Evolutionary conservation across 1,140 invertebrate genomes (phyloP).

Genomic region (Luehdorfia chinensis): DNA sequence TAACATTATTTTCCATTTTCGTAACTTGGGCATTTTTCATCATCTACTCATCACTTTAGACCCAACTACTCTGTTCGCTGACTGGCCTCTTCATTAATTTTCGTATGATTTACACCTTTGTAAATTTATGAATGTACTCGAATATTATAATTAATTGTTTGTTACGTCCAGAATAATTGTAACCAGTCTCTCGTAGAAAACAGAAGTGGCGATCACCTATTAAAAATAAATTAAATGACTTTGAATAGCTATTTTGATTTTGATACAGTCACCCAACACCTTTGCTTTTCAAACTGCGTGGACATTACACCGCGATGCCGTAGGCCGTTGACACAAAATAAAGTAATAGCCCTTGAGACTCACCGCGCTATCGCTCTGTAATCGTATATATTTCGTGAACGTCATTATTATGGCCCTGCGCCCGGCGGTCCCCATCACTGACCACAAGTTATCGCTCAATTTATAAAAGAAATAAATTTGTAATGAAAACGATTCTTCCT

Average conservation of each 20-base stretch:
- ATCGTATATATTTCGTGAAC: constrained; percentile 51
- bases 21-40: too few species aligned
- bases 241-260: neutral
- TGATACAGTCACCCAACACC: neutral
- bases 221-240: constrained; percentile 13
- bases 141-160: too few species aligned
- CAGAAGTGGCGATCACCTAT: neutral
- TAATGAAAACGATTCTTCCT: constrained; percentile 42
- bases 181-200: too few species aligned
- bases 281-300: neutral
- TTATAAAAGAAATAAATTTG: constrained; percentile 55
- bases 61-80: too few species aligned
- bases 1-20: too few species aligned
- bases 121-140: too few species aligned
- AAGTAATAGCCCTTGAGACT: constrained; percentile 27
- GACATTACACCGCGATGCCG: constrained; percentile 1
- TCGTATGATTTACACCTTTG: too few species aligned
- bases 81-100: too few species aligned
- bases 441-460: constrained; percentile 63
- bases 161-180: too few species aligned
- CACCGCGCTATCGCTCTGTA: constrained; percentile 34
- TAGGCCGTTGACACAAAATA: constrained; percentile 36
- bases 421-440: constrained; percentile 45
- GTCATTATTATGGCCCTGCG: constrained; percentile 46
- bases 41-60: too few species aligned